phyloP scores from a whole-genome alignment of 1,140 invertebrate species.

The Achatina immaculata region DNA sequence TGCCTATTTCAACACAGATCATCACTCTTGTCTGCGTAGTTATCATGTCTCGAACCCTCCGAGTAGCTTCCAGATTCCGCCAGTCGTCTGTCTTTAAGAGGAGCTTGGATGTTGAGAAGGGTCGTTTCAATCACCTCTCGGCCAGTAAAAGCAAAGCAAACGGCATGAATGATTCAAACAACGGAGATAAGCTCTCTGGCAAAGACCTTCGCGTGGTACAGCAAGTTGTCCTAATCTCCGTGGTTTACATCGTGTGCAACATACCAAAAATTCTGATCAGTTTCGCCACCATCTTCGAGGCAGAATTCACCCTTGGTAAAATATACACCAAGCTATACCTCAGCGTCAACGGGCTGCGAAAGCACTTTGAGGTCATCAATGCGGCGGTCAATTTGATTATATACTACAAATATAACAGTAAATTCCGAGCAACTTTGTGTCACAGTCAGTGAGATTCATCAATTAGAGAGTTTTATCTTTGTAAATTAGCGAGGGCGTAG shows the following conservation, averaged over 20 bases:
- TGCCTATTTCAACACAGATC: background rate
- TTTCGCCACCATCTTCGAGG: background rate
- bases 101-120: background rate
- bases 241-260: too few relatives aligned
- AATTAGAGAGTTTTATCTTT: too few relatives aligned
- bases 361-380: background rate
- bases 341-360: background rate
- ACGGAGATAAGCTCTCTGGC: too few relatives aligned
- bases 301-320: background rate
- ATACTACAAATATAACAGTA: background rate
- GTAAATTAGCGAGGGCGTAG: too few relatives aligned
- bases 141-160: background rate
- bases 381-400: too few relatives aligned
- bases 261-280: background rate
- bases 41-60: background rate
- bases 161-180: too few relatives aligned
- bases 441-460: too few relatives aligned
- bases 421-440: conserved; percentile 10
- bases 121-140: background rate
- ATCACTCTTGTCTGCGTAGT: conserved; percentile 6
- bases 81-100: background rate
- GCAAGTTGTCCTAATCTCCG: too few relatives aligned
- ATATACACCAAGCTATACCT: background rate
- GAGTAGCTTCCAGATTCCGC: background rate
- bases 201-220: background rate